A percentile compares a stretch with the other conserved stretches of the same genome.
These are phyloP conservation scores for Paragorgia papillata DNA, from an alignment of 92 coral and sea anemone species.

Conservation along the genomic window DNA sequence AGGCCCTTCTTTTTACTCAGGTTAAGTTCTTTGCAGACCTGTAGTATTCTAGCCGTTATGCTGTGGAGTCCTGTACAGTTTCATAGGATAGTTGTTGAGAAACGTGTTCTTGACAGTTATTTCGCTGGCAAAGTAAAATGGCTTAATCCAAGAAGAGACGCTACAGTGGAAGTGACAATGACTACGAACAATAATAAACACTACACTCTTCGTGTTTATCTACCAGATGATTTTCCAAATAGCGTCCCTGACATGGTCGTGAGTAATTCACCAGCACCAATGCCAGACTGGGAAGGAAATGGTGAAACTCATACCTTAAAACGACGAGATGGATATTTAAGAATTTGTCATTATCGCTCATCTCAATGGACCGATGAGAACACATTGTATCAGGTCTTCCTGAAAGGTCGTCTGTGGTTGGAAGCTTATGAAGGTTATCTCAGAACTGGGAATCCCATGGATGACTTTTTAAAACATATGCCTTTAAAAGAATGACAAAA, in stretches of 20 bases:
- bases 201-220: constrained; percentile 64
- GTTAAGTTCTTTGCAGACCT: too few relatives aligned
- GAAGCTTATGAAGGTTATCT: constrained; percentile 55
- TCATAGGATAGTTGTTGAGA: constrained; percentile 61
- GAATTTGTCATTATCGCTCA: constrained; percentile 48
- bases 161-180: constrained; percentile 34
- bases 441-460: constrained; percentile 43
- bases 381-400: constrained; percentile 46
- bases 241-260: constrained; percentile 75
- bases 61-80: constrained; percentile 65
- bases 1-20: too few relatives aligned
- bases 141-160: constrained; percentile 41
- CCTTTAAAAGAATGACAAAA: neutral
- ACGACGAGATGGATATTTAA: constrained; percentile 41
- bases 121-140: constrained; percentile 67
- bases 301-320: constrained; percentile 49
- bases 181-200: constrained; percentile 51
- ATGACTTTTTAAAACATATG: constrained; percentile 36
- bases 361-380: constrained; percentile 30
- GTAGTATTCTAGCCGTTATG: constrained; percentile 49
- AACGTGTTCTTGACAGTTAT: constrained; percentile 49
- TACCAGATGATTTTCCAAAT: constrained; percentile 78
- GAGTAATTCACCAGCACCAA: constrained; percentile 14
- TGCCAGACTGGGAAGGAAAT: constrained; percentile 50
- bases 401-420: constrained; percentile 55